Evolutionary conservation across 2,797 vertebrate species (phyloP).

Genomic region (Betta splendens): DNA sequence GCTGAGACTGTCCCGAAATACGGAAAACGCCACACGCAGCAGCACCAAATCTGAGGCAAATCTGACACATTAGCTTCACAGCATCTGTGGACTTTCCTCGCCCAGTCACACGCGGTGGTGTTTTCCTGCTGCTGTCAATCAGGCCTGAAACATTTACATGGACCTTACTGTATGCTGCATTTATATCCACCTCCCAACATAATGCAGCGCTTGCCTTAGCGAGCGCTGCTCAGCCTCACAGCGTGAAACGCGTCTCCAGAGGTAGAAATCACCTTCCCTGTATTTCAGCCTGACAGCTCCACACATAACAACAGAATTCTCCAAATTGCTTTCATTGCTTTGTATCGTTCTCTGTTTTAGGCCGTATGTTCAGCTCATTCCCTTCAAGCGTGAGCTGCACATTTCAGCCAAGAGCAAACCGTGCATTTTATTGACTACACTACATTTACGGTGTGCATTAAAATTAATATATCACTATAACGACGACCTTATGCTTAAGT

Average conservation of each 20-base stretch:
- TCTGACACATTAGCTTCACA: too few species aligned
- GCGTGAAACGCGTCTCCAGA: not conserved
- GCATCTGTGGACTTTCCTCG: not conserved
- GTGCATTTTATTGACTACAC: too few species aligned
- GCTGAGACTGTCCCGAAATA: not conserved
- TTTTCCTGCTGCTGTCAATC: not conserved
- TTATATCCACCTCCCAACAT: not conserved
- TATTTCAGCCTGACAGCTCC: not conserved
- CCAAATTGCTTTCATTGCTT: not conserved
- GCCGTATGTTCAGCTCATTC: not conserved
- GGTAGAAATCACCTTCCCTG: not conserved
- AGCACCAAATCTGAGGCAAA: not conserved
- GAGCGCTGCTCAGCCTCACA: not conserved
- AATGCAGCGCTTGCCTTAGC: not conserved
- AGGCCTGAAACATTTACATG: not conserved
- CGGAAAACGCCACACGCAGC: not conserved
- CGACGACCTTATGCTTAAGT: too few species aligned
- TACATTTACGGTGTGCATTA: too few species aligned
- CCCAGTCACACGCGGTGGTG: not conserved
- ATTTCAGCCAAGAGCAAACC: constrained; percentile 7
- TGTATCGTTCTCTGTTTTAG: not conserved
- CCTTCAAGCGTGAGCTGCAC: not conserved
- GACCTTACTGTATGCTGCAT: constrained; percentile 1
- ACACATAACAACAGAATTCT: not conserved
- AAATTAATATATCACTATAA: too few species aligned